Evolutionary conservation across 2,888 invertebrate species (phyloP).

Genomic region (Chymomyza procnemis): DNA sequence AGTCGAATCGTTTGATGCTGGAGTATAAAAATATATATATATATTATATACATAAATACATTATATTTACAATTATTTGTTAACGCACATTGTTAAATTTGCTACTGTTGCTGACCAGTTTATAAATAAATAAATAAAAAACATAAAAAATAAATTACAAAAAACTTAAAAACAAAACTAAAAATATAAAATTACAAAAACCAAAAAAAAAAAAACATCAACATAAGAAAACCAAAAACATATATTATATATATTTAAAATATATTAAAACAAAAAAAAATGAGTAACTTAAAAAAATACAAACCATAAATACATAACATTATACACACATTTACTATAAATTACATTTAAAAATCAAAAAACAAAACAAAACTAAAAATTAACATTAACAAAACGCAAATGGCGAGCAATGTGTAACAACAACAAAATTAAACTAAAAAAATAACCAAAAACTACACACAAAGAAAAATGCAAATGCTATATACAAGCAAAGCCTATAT

Average conservation of each 20-base stretch:
- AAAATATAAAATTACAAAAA: slow-evolving; percentile 32
- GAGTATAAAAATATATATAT: slow-evolving; percentile 9
- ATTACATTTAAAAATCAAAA: slow-evolving; percentile 60
- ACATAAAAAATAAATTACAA: too few relatives aligned
- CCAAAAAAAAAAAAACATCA: slow-evolving; percentile 36
- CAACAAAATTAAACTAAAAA: slow-evolving; percentile 8
- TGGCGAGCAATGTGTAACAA: neutral
- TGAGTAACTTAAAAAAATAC: slow-evolving; percentile 20
- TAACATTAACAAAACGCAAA: too few relatives aligned
- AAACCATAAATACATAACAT: slow-evolving; percentile 44
- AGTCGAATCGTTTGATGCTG: neutral
- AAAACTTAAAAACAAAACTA: slow-evolving; percentile 82
- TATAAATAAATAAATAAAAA: slow-evolving; percentile 80
- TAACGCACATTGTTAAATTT: slow-evolving; percentile 79
- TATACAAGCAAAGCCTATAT: slow-evolving; percentile 28
- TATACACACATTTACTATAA: slow-evolving; percentile 6
- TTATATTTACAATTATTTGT: slow-evolving; percentile 78
- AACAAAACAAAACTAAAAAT: slow-evolving; percentile 16
- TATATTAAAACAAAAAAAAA: slow-evolving; percentile 63
- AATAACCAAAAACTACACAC: slow-evolving; percentile 11
- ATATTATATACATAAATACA: slow-evolving; percentile 58
- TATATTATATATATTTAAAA: slow-evolving; percentile 72
- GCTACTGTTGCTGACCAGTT: slow-evolving; percentile 79
- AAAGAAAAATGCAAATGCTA: slow-evolving; percentile 38
- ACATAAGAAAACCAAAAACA: slow-evolving; percentile 59